Conservation (phyloP, 1,140 invertebrate genomes). For the Drosophila carrolli region DNA sequence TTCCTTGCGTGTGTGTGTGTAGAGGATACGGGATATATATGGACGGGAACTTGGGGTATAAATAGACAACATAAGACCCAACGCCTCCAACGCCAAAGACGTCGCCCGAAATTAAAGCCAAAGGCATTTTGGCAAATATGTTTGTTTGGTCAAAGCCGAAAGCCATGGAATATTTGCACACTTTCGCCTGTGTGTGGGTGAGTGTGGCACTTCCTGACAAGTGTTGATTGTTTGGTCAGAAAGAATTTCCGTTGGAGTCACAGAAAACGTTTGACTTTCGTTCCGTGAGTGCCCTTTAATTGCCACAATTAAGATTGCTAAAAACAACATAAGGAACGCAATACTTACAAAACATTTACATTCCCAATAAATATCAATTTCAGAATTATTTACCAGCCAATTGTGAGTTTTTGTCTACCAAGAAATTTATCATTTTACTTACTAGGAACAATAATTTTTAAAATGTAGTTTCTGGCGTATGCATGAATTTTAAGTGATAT, state of each 20-base stretch:
- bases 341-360: too few species aligned
- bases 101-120: constrained; percentile 78
- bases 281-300: constrained; percentile 20
- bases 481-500: neutral
- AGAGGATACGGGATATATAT: constrained; percentile 37
- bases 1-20: constrained; percentile 22
- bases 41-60: constrained; percentile 48
- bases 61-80: constrained; percentile 69
- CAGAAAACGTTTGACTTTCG: constrained; percentile 35
- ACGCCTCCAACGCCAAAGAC: constrained; percentile 53
- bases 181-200: constrained; percentile 21
- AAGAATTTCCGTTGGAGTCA: constrained; percentile 59
- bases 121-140: constrained; percentile 73
- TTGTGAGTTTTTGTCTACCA: too few species aligned
- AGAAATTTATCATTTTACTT: too few species aligned
- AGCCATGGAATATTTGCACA: constrained; percentile 41
- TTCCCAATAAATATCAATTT: too few species aligned
- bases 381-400: too few species aligned
- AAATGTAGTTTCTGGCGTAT: too few species aligned
- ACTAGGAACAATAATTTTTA: too few species aligned
- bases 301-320: constrained; percentile 40
- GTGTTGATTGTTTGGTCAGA: constrained; percentile 70
- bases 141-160: constrained; percentile 56
- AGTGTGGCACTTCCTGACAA: constrained; percentile 39
- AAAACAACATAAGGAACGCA: neutral